Conservation (phyloP, 1,140 invertebrate genomes). For the Drosophila bocki region DNA sequence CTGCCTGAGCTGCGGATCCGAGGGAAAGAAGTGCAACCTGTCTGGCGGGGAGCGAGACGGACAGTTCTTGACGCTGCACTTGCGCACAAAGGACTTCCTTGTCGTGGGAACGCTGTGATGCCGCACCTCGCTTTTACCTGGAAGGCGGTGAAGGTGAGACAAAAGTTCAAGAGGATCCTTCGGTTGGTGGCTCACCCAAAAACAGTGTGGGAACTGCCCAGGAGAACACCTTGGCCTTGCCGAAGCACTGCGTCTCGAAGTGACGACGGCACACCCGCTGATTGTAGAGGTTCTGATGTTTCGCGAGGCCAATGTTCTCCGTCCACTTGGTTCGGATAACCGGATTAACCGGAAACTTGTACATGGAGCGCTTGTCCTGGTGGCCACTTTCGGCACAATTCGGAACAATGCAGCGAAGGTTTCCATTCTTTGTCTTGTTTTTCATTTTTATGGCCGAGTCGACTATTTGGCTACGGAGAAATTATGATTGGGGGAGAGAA, state of each 20-base stretch:
- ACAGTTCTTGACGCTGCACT: conserved; percentile 22
- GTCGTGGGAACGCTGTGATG: neutral
- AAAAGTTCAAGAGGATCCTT: neutral
- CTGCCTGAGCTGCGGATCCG: conserved; percentile 17
- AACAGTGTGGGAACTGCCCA: conserved; percentile 36
- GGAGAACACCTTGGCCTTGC: conserved; percentile 33
- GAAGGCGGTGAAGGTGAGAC: neutral
- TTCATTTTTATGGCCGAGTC: conserved; percentile 6
- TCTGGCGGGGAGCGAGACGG: conserved; percentile 10
- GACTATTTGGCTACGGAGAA: neutral
- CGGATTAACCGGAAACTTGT: conserved; percentile 35
- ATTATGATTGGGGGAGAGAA: conserved; percentile 17
- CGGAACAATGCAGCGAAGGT: conserved; percentile 21
- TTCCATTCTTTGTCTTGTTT: conserved; percentile 17
- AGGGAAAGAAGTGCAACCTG: conserved; percentile 33
- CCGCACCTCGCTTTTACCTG: conserved; percentile 2
- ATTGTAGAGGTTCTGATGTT: conserved; percentile 21
- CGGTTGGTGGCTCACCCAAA: neutral
- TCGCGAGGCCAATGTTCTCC: conserved; percentile 19
- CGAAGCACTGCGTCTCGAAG: conserved; percentile 29
- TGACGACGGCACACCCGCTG: conserved; percentile 30
- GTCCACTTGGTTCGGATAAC: conserved; percentile 21
- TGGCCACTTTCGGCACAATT: conserved; percentile 25
- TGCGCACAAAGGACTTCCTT: conserved; percentile 12
- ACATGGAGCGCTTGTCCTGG: conserved; percentile 37